Conservation (phyloP, 2,113 vertebrate species). For the Chunga burmeisteri region DNA sequence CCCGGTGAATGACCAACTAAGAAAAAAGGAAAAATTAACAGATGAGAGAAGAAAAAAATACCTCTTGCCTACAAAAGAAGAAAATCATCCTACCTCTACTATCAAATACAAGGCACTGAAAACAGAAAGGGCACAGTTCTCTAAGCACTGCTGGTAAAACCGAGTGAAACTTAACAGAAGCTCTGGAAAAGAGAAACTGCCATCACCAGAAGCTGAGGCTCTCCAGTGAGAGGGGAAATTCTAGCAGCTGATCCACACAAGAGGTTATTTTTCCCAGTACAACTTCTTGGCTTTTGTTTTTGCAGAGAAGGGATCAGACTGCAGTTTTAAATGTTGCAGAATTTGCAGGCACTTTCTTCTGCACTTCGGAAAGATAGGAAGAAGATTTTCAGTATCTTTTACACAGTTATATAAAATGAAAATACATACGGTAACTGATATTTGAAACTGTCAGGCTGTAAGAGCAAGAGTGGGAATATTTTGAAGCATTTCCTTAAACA, state of each 20-base stretch:
- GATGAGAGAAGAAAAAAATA: not conserved
- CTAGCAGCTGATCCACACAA: not conserved
- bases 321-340: not conserved
- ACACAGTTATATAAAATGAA: not conserved
- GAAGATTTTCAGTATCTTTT: not conserved
- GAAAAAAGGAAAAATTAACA: not conserved
- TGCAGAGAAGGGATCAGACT: not conserved
- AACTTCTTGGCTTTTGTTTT: not conserved
- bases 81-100: not conserved
- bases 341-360: not conserved
- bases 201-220: not conserved
- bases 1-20: not conserved
- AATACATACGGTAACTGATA: not conserved
- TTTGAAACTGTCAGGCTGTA: not conserved
- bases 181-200: not conserved
- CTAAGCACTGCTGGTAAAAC: not conserved
- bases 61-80: not conserved
- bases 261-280: not conserved
- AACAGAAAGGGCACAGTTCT: not conserved
- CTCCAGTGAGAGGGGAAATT: not conserved
- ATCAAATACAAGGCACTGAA: not conserved
- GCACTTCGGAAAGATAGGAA: not conserved
- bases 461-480: not conserved
- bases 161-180: not conserved
- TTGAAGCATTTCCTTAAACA: constrained; percentile 26